Percentiles rank a stretch among this genome's conserved stretches.
Evolutionary conservation across 2,797 vertebrate species (phyloP).

Genomic region (Erpetoichthys calabaricus): DNA sequence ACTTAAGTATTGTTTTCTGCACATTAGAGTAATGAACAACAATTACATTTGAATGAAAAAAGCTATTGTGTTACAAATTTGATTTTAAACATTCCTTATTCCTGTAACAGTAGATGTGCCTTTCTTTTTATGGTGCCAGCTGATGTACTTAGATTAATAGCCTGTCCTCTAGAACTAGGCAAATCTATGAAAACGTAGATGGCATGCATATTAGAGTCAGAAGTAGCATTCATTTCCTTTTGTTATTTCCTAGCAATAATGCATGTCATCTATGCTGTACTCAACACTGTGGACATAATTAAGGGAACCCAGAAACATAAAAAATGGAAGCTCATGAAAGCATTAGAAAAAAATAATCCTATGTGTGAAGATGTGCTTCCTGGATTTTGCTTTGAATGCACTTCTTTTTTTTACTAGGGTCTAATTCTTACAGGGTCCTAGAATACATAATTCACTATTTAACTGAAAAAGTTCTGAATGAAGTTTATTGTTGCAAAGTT

Average conservation of each 20-base stretch:
- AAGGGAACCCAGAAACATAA: background rate
- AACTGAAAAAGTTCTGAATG: no score
- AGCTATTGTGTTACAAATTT: slow-evolving; percentile 25
- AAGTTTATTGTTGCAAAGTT: no score
- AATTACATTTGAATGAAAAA: background rate
- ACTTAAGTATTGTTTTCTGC: slow-evolving; percentile 14
- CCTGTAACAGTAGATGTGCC: slow-evolving; percentile 26
- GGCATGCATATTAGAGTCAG: slow-evolving; percentile 38
- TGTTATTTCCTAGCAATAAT: slow-evolving; percentile 27
- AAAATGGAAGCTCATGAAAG: background rate
- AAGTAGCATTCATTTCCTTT: slow-evolving; percentile 24
- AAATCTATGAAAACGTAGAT: slow-evolving; percentile 26
- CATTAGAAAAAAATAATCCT: no score
- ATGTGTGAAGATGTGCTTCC: no score
- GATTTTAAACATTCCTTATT: slow-evolving; percentile 35
- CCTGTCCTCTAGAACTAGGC: slow-evolving; percentile 40
- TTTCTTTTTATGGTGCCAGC: slow-evolving; percentile 31
- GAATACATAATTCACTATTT: no score
- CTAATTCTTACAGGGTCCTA: no score
- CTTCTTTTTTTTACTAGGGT: no score
- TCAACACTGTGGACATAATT: slow-evolving; percentile 15
- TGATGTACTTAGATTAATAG: slow-evolving; percentile 43
- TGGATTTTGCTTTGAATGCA: no score
- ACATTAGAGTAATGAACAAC: slow-evolving; percentile 30
- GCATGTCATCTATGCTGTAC: slow-evolving; percentile 32